A percentile compares a stretch with the other conserved stretches of the same genome.
phyloP scores from a whole-genome alignment of 1,140 invertebrate genomes.

The Megathymus violae region DNA sequence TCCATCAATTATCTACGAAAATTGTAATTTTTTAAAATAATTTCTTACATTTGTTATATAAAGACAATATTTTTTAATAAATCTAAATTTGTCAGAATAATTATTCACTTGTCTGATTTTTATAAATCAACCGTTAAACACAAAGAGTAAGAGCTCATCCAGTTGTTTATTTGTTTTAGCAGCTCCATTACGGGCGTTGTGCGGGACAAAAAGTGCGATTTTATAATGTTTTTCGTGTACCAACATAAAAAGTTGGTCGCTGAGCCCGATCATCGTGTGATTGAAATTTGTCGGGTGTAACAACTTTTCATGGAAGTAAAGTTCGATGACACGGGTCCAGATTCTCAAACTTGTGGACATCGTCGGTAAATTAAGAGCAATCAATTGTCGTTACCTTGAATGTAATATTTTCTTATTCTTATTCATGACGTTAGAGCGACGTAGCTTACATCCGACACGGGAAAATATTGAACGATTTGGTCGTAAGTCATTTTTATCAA shows the following conservation, averaged over 20 bases:
- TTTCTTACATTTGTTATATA: too few relatives aligned
- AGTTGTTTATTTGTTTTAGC: not conserved
- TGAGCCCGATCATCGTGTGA: constrained; percentile 46
- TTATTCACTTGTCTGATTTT: too few relatives aligned
- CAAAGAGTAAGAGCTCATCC: too few relatives aligned
- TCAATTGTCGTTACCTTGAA: not conserved
- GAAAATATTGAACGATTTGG: too few relatives aligned
- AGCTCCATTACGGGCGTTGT: constrained; percentile 23
- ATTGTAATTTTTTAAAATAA: too few relatives aligned
- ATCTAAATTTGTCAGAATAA: too few relatives aligned
- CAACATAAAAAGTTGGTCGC: constrained; percentile 47
- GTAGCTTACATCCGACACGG: not conserved
- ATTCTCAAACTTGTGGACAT: constrained; percentile 32
- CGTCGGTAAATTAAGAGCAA: constrained; percentile 4
- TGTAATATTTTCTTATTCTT: not conserved
- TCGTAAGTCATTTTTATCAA: too few relatives aligned
- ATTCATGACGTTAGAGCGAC: not conserved
- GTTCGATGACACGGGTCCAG: constrained; percentile 47
- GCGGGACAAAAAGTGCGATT: constrained; percentile 46
- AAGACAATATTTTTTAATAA: too few relatives aligned
- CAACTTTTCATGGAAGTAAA: constrained; percentile 46
- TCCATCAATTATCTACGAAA: too few relatives aligned
- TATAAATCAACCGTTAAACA: too few relatives aligned
- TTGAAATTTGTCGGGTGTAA: constrained; percentile 53
- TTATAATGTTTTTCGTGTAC: constrained; percentile 57